phyloP scores from a whole-genome alignment of 2,113 vertebrate species.

The Todiramphus saurophagus region DNA sequence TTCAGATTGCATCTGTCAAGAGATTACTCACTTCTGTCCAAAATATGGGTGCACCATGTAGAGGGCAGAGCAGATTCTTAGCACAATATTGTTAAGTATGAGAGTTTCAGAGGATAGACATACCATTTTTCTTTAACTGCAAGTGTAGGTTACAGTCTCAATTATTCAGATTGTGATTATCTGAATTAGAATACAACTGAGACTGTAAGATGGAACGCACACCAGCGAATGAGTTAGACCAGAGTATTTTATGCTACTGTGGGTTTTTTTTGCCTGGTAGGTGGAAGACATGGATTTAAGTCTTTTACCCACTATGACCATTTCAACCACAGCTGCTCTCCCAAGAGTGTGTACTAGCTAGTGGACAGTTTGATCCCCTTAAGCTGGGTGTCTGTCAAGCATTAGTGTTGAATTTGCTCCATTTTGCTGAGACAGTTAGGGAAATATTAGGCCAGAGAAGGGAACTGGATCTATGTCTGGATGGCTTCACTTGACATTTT shows the following conservation, averaged over 20 bases:
- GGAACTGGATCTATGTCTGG: not conserved
- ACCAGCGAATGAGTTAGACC: not conserved
- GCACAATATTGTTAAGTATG: not conserved
- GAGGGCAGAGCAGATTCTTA: not conserved
- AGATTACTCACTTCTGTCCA: not conserved
- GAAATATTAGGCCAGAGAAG: not conserved
- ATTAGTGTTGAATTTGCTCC: not conserved
- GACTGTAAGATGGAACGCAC: not conserved
- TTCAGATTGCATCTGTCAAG: not conserved
- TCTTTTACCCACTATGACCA: not conserved
- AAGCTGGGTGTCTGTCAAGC: not conserved
- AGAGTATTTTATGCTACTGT: not conserved
- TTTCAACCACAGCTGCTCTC: not conserved
- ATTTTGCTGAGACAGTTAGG: not conserved
- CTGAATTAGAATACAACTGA: not conserved
- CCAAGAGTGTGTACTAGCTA: accelerated
- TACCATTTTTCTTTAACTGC: not conserved
- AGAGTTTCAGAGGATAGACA: not conserved
- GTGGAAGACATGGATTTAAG: not conserved
- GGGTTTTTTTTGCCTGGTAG: not conserved
- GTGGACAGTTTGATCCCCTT: not conserved
- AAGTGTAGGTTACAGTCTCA: not conserved
- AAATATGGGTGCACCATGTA: not conserved
- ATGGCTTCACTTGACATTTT: not conserved
- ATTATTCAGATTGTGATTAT: not conserved